Base-by-base conservation (phyloP, 2,888 invertebrate species). In the Steinernema scapterisci region DNA sequence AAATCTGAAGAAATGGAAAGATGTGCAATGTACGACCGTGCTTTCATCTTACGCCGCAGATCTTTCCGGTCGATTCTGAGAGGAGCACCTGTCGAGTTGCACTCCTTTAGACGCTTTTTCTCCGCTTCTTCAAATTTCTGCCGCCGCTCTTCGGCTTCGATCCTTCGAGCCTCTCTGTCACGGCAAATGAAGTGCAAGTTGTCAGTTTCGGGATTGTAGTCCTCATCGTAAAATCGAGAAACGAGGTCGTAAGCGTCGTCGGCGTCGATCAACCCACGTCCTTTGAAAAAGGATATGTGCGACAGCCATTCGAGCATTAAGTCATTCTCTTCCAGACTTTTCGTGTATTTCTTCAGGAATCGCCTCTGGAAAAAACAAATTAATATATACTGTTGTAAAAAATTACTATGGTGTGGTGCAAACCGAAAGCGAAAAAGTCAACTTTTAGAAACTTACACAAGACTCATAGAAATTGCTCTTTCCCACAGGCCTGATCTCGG, bases 91-190 rank as follows among this genome's bases (percentile, higher is more conserved):
- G 25, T 31, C 21, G 25, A 54, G 31, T 63, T 63, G 38, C 63
- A 31, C 63, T 63, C 63, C 63, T 63, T 63, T 31, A 63, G 19
- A 5, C 63, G 63, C 25, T 63, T 63, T 7, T 25, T 63, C 19
- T 31, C 63, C 16, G 63, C 63, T 38, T 63, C 63, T 27, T 63
- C 63, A 6, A 63, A 25, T 38, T n/a, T 9, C 38, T 63, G 23
- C 16, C 63, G 21, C 1, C 63, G 63, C 16, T 63, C 63, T 31
- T 63, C 63, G 38, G 63, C 63, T 19, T 63, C 63, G 16, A 27
- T 16, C 3, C 31, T 9, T 5, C 63, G 63, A 31, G 16, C 27
- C 19, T 63, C 25, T 16, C 63, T 25, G 31, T 63, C 63, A 63
- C 63, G 63, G 25, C 5, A 63, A 27, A 63, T 25, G 19, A 63